Conservation (phyloP, 30 jellyfish, hydroid and myxozoan genomes). For the Morbakka virulenta region DNA sequence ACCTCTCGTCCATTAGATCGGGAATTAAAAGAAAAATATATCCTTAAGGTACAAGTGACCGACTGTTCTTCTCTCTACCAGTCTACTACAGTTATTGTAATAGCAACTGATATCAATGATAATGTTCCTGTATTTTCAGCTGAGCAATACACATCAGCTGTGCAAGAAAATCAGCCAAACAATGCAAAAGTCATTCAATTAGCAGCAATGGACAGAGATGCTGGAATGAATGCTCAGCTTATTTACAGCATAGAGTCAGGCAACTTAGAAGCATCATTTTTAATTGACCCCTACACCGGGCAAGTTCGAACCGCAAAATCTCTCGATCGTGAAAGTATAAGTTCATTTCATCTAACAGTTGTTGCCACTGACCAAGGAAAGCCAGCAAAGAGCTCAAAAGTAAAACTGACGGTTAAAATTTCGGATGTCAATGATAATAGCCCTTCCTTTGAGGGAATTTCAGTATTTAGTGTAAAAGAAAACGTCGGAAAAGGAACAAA, state of each 20-base stretch:
- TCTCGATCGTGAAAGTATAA: conserved; percentile 37
- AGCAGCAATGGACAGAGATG: conserved; percentile 68
- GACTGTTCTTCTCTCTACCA: conserved; percentile 64
- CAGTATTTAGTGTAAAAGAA: conserved; percentile 32
- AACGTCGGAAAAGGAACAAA: conserved; percentile 20
- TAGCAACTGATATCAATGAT: conserved; percentile 81
- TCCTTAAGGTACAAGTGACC: conserved; percentile 49
- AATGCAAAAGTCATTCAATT: conserved; percentile 27
- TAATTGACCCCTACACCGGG: conserved; percentile 48
- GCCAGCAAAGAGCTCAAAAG: conserved; percentile 8
- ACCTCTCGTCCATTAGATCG: conserved; percentile 81
- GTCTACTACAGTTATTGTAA: conserved; percentile 31
- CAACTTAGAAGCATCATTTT: conserved; percentile 25
- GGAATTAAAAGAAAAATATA: conserved; percentile 56
- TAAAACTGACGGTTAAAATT: conserved; percentile 14
- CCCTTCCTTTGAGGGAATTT: conserved; percentile 47
- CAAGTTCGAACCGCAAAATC: conserved; percentile 17
- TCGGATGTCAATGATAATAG: conserved; percentile 57
- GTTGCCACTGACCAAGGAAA: conserved; percentile 42
- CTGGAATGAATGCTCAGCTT: conserved; percentile 45
- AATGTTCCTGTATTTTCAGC: conserved; percentile 67
- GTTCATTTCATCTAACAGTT: conserved; percentile 17
- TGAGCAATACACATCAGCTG: conserved; percentile 20
- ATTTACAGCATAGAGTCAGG: conserved; percentile 45
- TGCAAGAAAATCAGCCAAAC: conserved; percentile 42